Percentiles rank a stretch among this genome's conserved stretches.
phyloP scores from a whole-genome alignment of 35 echinoderm and acorn worm genomes.

The Chiridota heheva region DNA sequence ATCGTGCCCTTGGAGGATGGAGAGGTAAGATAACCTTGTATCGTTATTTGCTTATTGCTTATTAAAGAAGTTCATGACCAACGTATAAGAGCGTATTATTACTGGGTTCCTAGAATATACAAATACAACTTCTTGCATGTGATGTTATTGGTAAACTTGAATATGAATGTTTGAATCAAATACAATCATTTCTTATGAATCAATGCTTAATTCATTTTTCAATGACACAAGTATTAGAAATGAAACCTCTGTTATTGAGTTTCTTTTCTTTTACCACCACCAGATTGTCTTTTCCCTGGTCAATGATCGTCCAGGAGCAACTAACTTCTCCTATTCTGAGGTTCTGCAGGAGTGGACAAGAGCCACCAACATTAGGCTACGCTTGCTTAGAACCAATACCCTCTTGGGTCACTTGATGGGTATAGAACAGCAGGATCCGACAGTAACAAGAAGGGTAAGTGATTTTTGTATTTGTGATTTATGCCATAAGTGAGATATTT shows the following conservation, averaged over 20 bases:
- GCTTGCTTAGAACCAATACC: slow-evolving; percentile 80
- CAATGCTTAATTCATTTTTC: no score
- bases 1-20: slow-evolving; percentile 98
- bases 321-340: slow-evolving; percentile 69
- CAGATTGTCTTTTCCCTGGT: slow-evolving; percentile 93
- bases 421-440: slow-evolving; percentile 73
- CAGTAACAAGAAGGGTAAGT: slow-evolving; percentile 87
- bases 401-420: slow-evolving; percentile 90
- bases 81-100: no score
- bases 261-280: background rate
- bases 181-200: no score
- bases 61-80: no score
- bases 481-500: background rate
- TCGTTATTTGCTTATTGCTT: no score
- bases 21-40: slow-evolving; percentile 72
- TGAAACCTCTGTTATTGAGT: no score
- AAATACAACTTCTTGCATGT: no score
- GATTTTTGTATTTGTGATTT: background rate
- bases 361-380: slow-evolving; percentile 88
- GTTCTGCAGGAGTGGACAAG: slow-evolving; percentile 89
- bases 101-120: no score
- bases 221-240: no score
- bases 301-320: slow-evolving; percentile 78
- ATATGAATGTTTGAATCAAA: no score
- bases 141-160: no score